These are phyloP conservation scores for Tanypteryx hageni DNA, from an alignment of 2,888 invertebrate genomes.

Conservation along the genomic window DNA sequence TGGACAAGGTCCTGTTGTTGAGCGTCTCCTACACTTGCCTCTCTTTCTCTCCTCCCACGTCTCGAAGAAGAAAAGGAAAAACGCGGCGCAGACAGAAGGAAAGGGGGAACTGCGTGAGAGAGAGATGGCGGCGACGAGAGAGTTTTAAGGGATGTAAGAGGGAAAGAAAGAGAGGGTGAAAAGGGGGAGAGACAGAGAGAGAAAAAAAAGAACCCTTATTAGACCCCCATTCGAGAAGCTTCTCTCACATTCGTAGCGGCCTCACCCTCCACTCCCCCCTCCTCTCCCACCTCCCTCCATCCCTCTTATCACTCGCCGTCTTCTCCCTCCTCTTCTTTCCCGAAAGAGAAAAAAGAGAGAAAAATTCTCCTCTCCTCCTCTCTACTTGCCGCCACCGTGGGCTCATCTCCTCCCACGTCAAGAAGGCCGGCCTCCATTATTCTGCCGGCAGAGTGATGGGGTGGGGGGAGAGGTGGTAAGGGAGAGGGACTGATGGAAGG, in stretches of 20 bases:
- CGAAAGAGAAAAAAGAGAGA: too few species aligned
- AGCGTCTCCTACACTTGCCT: too few species aligned
- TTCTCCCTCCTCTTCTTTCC: not conserved
- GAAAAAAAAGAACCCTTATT: conserved; percentile 12
- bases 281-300: not conserved
- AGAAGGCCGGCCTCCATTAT: conserved; percentile 20
- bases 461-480: not conserved
- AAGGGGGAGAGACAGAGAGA: not conserved
- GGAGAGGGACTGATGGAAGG: not conserved
- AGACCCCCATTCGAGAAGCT: not conserved
- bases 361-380: not conserved
- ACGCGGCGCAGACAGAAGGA: not conserved
- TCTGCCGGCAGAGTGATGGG: not conserved
- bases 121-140: too few species aligned
- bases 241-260: not conserved
- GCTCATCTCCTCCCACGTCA: conserved; percentile 10
- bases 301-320: not conserved
- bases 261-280: not conserved
- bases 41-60: too few species aligned
- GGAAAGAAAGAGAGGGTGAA: not conserved
- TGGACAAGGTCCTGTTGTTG: too few species aligned
- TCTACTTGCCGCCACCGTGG: not conserved
- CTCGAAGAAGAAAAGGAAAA: too few species aligned
- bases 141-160: not conserved
- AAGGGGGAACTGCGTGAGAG: too few species aligned